A percentile compares a stretch with the other conserved stretches of the same genome.
phyloP scores from a whole-genome alignment of 2,113 vertebrate species.

The Bos indicus region DNA sequence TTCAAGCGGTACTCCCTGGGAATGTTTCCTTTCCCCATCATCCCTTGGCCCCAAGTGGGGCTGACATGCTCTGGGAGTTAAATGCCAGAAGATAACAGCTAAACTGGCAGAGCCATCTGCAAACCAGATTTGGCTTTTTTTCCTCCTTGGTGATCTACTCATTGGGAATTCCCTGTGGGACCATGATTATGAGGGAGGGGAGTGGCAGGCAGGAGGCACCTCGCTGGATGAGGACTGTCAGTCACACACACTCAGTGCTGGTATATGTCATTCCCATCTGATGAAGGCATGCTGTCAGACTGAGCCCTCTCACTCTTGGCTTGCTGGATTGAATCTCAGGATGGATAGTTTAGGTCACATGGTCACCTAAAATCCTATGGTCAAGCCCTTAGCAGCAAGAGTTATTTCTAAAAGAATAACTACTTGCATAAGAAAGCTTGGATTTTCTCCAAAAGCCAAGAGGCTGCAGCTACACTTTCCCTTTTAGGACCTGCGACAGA shows the following conservation, averaged over 20 bases:
- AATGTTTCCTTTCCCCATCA: not conserved
- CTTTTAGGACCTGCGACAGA: not conserved
- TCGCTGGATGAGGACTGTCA: fast-evolving
- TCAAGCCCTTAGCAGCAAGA: not conserved
- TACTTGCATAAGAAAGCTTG: not conserved
- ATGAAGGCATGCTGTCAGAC: not conserved
- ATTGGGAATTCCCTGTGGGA: not conserved
- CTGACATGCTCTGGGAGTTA: not conserved
- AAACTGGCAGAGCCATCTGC: not conserved
- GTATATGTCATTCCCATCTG: not conserved
- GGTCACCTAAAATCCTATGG: not conserved
- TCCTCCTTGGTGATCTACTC: not conserved
- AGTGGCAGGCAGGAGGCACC: not conserved
- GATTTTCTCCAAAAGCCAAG: not conserved
- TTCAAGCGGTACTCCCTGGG: not conserved
- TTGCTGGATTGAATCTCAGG: not conserved
- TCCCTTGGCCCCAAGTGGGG: not conserved
- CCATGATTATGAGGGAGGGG: not conserved
- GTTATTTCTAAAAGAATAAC: slow-evolving; percentile 15
- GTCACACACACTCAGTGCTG: fast-evolving
- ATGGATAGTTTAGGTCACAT: not conserved
- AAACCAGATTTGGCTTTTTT: not conserved
- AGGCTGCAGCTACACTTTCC: not conserved
- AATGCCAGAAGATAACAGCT: not conserved
- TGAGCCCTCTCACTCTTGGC: not conserved